Percentiles rank a stretch among this genome's conserved stretches.
phyloP scores from a whole-genome alignment of 2,888 invertebrate species.

The Cremastobaeus sp. region DNA sequence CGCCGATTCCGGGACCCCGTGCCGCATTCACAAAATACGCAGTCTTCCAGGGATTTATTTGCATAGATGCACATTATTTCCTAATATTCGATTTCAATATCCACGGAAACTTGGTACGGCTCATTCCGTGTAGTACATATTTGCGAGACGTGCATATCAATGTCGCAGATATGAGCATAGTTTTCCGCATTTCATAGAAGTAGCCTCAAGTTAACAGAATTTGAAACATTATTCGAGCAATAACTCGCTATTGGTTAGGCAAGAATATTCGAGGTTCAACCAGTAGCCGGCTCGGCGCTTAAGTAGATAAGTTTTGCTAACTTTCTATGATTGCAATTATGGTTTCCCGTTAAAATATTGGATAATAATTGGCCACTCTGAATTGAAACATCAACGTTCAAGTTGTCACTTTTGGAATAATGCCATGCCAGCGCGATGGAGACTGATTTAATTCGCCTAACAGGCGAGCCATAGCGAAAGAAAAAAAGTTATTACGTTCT shows the following conservation, averaged over 20 bases:
- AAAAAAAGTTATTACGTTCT: too few species aligned
- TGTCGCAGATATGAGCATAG: conserved; percentile 58
- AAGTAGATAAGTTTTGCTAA: too few species aligned
- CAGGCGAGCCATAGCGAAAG: too few species aligned
- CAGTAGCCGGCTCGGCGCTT: too few species aligned
- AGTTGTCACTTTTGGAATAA: too few species aligned
- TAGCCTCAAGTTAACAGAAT: conserved; percentile 37
- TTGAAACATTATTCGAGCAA: conserved; percentile 38
- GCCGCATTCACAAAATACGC: conserved; percentile 30
- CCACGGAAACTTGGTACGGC: conserved; percentile 43
- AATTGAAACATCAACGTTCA: too few species aligned
- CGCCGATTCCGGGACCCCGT: conserved; percentile 27
- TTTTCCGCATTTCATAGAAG: conserved; percentile 49
- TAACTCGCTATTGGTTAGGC: conserved; percentile 22
- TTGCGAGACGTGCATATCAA: conserved; percentile 55
- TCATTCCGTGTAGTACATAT: conserved; percentile 53
- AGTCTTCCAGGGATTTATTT: conserved; percentile 22
- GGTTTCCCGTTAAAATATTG: too few species aligned
- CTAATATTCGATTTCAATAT: conserved; percentile 50
- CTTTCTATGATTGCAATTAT: too few species aligned
- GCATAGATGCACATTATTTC: conserved; percentile 48
- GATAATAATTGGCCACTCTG: too few species aligned
- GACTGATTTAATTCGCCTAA: too few species aligned
- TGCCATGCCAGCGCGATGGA: too few species aligned
- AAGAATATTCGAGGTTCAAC: conserved; percentile 12